Evolutionary conservation across 2,113 vertebrate genomes (phyloP), one percentile per base, ranked within the genome.

Genomic region (Epinephelus fuscoguttatus): DNA sequence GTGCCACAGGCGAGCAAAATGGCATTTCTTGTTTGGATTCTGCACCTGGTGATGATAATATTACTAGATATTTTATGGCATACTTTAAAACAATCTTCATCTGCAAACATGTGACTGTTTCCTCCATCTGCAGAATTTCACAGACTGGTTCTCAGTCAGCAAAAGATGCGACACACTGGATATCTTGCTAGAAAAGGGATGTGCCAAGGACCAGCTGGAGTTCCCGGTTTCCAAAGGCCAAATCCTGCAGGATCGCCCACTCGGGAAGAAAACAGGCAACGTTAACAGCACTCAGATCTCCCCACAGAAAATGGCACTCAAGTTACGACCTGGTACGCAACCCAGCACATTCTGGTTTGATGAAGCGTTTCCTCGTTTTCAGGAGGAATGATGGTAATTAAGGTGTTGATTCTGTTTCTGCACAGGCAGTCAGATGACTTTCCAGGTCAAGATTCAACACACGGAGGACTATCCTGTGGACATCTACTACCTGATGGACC

Each of bases 401-500:
- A 45, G 0, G 23, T 71, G 17, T 81, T 73, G 8, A 14, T 71
- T 76, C 21, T 74, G 18, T 67, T 70, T 71, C 78, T 45, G 23
- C 52, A 25, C 47, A 98, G 98, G 97, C 78, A 94, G 94, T 84
- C 95, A 95, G 77, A 89, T 97, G 92, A 98, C 95, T 14, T 96
- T 99, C 85, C 97, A 98, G 92, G 96, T 99, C 37, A 95, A 96
- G 75, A 96, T 99, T 77, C 97, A 97, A 56, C 97, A 97, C 90
- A 96, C 95, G 0, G 97, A 98, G 91, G 97, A 99, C 93, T 98
- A 99, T 85, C 98, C 98, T 0, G 97, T 99, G 68, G 98, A 99
- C 81, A 94, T 99, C 62, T 99, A 99, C 93, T 99, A 99, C 93
- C 95, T 99, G 90, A 99, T 99, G 98, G 98, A 99, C 91, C 95